Base-by-base conservation (phyloP, 2,888 invertebrate species). In the Epirrhoe tristata region DNA sequence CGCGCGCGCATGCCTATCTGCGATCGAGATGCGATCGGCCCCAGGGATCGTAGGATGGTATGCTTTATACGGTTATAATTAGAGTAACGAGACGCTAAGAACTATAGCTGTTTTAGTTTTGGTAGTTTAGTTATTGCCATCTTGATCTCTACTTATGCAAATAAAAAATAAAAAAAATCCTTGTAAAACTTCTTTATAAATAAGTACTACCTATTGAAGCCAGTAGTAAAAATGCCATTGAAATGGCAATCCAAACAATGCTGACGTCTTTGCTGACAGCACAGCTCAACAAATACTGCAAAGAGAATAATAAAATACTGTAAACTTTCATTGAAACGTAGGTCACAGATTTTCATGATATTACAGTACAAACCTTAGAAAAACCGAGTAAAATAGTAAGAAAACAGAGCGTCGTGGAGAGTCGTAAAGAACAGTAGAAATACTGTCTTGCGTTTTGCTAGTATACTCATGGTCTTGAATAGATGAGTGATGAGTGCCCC, bases 1-100 rank as follows among this genome's bases (percentile, higher is more conserved):
- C 89, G 88, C 89, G 86, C 84, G 90, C 90, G 90, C 91, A 86
- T 77, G 68, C 73, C 81, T 84, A 87, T 87, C 87, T 82, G 72
- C 77, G 87, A 89, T 90, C 87, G 79, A 78, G 85, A 85, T 86
- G 85, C 80, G 80, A 84, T 85, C 83, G 80, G 73, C 84, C 86
- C 85, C 75, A 83, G 77, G 70, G 59, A 66, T 65, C 61, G 66
- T 61, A 71, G 51, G 72, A 73, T 66, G 61, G 53, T 71, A 70
- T 67, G 65, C 59, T 67, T 69, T 67, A 68, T 70, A 69, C 69
- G 70, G 59, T 69, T 69, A 66, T 73, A 74, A 74, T 74, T 73
- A 73, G 73, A 73, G 70, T 74, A 72, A 74, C 74, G 58, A 72
- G 74, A 60, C 67, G 31, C 53, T 61, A 67, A 60, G 60, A 58